Evolutionary conservation across 30 jellyfish, hydroid and myxozoan species (phyloP).

Genomic region (Mastigias papua): DNA sequence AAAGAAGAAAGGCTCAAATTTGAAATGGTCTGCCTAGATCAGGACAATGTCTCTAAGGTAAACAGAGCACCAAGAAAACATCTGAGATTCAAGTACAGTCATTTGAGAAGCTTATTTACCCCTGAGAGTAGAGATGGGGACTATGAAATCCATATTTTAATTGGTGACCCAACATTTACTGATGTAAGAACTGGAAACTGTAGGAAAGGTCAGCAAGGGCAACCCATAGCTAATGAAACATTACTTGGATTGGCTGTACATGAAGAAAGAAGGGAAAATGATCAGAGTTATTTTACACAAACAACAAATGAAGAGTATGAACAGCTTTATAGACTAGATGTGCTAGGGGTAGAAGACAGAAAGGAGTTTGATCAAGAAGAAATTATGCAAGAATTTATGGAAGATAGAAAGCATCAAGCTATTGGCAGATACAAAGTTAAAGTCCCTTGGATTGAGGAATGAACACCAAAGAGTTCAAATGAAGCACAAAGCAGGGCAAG

Average conservation of each 20-base stretch:
- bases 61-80: conserved; percentile 44
- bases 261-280: conserved; percentile 6
- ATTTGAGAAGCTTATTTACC: conserved; percentile 40
- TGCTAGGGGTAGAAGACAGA: conserved; percentile 37
- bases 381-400: conserved; percentile 37
- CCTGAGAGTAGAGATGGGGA: conserved; percentile 66
- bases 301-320: conserved; percentile 55
- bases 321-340: conserved; percentile 38
- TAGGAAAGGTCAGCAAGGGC: conserved; percentile 33
- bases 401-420: conserved; percentile 9
- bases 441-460: conserved; percentile 67
- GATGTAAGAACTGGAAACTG: conserved; percentile 66
- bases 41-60: conserved; percentile 33
- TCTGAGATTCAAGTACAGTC: conserved; percentile 33
- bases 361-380: conserved; percentile 64
- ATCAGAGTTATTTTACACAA: conserved; percentile 57
- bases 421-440: conserved; percentile 39
- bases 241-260: conserved; percentile 65
- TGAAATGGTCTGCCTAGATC: conserved; percentile 47
- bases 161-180: conserved; percentile 67
- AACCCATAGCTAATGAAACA: conserved; percentile 71
- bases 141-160: conserved; percentile 42
- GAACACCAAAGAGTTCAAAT: conserved; percentile 60
- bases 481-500: conserved; percentile 67
- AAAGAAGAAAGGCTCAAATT: conserved; percentile 45